Evolutionary conservation across 2,888 invertebrate genomes (phyloP).

Genomic region (Mamestra brassicae): DNA sequence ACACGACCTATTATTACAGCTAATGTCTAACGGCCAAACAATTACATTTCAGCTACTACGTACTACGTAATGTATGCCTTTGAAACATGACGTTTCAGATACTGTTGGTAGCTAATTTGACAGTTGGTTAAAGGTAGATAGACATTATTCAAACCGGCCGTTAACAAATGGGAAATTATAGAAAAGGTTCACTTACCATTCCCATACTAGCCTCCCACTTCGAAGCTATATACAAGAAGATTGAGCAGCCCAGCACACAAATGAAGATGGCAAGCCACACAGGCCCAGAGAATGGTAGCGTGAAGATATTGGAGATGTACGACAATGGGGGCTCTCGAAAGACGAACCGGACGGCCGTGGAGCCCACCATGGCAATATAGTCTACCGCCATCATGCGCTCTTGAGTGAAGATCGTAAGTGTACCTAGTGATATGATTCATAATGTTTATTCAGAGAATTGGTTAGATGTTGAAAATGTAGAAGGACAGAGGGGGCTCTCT

Average conservation of each 20-base stretch:
- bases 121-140: too few species aligned
- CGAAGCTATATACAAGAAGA: slow-evolving; percentile 87
- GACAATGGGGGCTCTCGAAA: slow-evolving; percentile 93
- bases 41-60: too few species aligned
- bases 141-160: too few species aligned
- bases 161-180: too few species aligned
- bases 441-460: background rate
- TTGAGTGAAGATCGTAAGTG: slow-evolving; percentile 83
- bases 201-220: slow-evolving; percentile 86
- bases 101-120: too few species aligned
- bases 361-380: slow-evolving; percentile 90
- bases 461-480: too few species aligned
- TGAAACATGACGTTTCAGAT: too few species aligned
- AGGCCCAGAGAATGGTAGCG: slow-evolving; percentile 91
- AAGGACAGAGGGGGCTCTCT: too few species aligned
- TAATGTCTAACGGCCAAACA: too few species aligned
- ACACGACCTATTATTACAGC: too few species aligned
- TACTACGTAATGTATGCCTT: too few species aligned
- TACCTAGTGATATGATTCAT: slow-evolving; percentile 72
- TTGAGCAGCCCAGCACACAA: slow-evolving; percentile 85
- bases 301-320: slow-evolving; percentile 92
- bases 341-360: slow-evolving; percentile 90
- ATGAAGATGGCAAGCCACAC: slow-evolving; percentile 92
- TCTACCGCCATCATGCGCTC: slow-evolving; percentile 86
- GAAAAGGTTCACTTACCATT: slow-evolving; percentile 74